Conservation (phyloP, 2,113 vertebrate genomes). For the Macroglossus sobrinus region DNA sequence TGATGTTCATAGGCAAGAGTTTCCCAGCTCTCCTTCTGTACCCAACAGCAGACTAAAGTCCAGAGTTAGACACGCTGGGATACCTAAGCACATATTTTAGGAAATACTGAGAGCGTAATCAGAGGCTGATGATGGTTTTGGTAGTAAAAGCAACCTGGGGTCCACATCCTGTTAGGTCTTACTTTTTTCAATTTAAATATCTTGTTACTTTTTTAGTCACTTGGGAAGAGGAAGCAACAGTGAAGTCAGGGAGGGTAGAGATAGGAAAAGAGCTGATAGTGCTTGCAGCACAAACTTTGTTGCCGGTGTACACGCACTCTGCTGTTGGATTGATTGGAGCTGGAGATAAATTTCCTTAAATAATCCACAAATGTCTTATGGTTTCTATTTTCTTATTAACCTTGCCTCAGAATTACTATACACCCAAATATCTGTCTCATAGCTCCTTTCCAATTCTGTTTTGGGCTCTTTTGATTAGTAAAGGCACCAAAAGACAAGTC, state of each 20-base stretch:
- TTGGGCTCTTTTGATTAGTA: background rate
- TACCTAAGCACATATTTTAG: background rate
- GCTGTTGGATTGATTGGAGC: background rate
- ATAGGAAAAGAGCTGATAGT: background rate
- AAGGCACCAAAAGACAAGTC: background rate
- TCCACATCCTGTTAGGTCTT: background rate
- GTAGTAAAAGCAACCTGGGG: background rate
- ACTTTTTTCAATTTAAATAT: background rate
- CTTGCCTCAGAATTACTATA: background rate
- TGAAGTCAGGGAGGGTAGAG: background rate
- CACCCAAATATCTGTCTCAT: background rate
- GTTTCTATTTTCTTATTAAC: background rate
- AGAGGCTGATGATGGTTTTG: background rate
- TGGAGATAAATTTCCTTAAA: accelerated
- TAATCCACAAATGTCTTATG: background rate
- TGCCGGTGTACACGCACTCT: too few relatives aligned
- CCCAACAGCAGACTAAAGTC: background rate
- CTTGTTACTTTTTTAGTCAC: background rate
- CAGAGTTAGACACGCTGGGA: background rate
- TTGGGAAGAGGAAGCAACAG: background rate
- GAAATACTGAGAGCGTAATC: background rate
- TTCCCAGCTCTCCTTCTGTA: background rate
- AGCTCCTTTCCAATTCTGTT: background rate
- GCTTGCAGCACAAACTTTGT: accelerated
- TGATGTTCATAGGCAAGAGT: background rate